These are phyloP conservation scores for Xylocampa areola DNA, from an alignment of 2,888 invertebrate genomes.

Conservation along the genomic window DNA sequence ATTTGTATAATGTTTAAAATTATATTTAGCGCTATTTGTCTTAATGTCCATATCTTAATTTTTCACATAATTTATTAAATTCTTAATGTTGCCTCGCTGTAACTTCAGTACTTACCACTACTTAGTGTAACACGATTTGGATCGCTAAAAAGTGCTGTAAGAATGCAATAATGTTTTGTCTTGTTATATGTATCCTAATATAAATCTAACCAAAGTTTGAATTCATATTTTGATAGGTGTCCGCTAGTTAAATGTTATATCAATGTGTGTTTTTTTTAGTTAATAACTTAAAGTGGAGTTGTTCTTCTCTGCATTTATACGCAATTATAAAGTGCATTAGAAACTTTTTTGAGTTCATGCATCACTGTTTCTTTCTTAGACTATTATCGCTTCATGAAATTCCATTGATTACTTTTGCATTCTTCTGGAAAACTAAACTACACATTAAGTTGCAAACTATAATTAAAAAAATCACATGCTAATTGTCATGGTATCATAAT, in stretches of 20 bases:
- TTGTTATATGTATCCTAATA: conserved; percentile 63
- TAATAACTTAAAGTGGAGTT: conserved; percentile 32
- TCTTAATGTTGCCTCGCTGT: conserved; percentile 57
- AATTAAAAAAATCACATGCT: conserved; percentile 12
- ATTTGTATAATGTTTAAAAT: conserved; percentile 77
- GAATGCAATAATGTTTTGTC: conserved; percentile 64
- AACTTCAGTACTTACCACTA: conserved; percentile 68
- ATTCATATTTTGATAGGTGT: conserved; percentile 58
- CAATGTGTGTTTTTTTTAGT: conserved; percentile 24
- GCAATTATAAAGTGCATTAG: background rate
- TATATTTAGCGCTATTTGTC: conserved; percentile 64
- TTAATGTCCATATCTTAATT: conserved; percentile 36
- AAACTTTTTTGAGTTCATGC: background rate
- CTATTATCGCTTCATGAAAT: background rate
- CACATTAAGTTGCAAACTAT: conserved; percentile 31
- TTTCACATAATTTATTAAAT: conserved; percentile 34
- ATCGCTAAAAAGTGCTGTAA: conserved; percentile 26
- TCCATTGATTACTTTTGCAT: too few species aligned
- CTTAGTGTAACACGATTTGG: conserved; percentile 49
- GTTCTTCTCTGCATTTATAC: conserved; percentile 17
- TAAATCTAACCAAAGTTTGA: conserved; percentile 68
- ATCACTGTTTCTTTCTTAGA: background rate
- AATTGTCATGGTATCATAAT: conserved; percentile 21
- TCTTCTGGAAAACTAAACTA: conserved; percentile 16
- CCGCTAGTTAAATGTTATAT: conserved; percentile 53